Evolutionary conservation across 2,888 invertebrate species (phyloP).

Genomic region (Eristalinus sepulchralis): DNA sequence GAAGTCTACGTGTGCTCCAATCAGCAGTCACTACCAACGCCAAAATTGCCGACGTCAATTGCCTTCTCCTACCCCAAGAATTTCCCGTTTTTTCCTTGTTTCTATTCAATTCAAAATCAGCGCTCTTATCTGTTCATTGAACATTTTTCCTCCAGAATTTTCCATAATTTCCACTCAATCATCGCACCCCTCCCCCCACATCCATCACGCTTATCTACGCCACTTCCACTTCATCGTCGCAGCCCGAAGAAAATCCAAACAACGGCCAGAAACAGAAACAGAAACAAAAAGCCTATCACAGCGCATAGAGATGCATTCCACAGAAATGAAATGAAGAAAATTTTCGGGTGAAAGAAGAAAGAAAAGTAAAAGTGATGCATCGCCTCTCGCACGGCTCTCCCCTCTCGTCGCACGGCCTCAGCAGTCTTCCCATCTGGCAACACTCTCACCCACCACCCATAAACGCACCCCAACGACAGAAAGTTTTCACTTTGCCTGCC

Average conservation of each 20-base stretch:
- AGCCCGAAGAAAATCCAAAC: slow-evolving; percentile 15
- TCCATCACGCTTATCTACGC: neutral
- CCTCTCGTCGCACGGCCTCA: neutral
- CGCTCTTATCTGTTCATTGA: neutral
- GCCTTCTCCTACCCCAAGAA: neutral
- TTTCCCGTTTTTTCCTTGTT: neutral
- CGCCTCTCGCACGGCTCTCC: neutral
- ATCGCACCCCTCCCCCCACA: neutral
- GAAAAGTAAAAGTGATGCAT: slow-evolving; percentile 62
- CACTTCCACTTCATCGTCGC: slow-evolving; percentile 1
- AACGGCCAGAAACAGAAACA: neutral
- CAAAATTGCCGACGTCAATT: neutral
- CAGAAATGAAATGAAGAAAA: slow-evolving; percentile 10
- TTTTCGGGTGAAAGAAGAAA: slow-evolving; percentile 48
- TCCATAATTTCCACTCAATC: neutral
- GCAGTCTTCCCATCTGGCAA: slow-evolving; percentile 35
- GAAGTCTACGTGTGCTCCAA: too few relatives aligned
- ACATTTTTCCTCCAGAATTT: neutral
- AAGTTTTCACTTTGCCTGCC: slow-evolving; percentile 58
- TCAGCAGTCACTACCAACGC: too few relatives aligned
- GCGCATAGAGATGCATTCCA: neutral
- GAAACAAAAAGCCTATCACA: neutral
- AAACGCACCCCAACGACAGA: slow-evolving; percentile 62
- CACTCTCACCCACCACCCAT: slow-evolving; percentile 62
- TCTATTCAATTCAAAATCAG: neutral